Base-by-base conservation (phyloP, 2,113 vertebrate genomes). In the Semicossyphus pulcher region DNA sequence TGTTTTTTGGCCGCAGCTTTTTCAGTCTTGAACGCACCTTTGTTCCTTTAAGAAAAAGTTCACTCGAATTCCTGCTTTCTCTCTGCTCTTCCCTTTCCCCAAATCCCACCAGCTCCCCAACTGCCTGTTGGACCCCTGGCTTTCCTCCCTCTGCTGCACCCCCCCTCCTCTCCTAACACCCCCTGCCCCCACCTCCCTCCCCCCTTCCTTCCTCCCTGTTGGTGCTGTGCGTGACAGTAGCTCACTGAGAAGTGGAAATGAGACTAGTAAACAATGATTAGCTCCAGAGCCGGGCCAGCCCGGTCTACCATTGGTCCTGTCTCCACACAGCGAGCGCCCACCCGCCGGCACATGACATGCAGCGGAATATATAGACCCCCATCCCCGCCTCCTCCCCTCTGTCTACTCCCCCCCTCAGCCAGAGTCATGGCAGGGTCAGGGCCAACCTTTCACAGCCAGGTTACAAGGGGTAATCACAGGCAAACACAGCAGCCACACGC, bases 221-320 rank as follows among this genome's bases (percentile, higher is more conserved):
- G 67, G 88, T 90, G 90, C 88, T 86, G 90, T 94, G 93, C 93
- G 92, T 94, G 93, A 95, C 93, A 94, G 93, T 93, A 94, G 93
- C 94, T 94, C 91, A 86, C 92, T 93, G 92, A 92, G 85, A 93
- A 93, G 93, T 94, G 94, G 94, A 94, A 95, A 94, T 93, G 91
- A 93, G 92, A 92, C 90, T 93, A 93, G 94, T 94, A 95, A 95
- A 94, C 91, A 94, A 91, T 93, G 93, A 95, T 94, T 94, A 94
- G 90, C 92, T 95, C 94, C 93, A 95, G 93, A 93, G 91, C 91
- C 60, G 28, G 77, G 76, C 76, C 75, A 63, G 87, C 75, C 87
- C 45, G 56, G 83, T 90, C 90, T 90, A 80, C 91, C 84, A 86
- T 90, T 90, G 84, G 91, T 86, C 85, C 84, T 56, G 86, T 89